Base-by-base conservation (phyloP, 2,113 vertebrate species). In the Irena cyanogastra region DNA sequence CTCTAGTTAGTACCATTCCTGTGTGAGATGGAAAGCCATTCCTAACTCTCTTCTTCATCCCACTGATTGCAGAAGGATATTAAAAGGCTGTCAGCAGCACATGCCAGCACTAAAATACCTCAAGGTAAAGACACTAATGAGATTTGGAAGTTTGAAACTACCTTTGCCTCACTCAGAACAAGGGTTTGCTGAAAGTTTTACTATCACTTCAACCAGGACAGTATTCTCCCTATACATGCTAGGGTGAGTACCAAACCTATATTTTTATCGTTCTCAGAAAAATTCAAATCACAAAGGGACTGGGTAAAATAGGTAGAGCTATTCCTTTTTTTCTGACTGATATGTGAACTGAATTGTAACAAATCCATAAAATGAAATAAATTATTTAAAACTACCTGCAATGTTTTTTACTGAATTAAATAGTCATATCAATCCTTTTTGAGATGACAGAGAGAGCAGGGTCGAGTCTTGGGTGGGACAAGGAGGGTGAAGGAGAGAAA, bases 401-500 rank as follows among this genome's bases (percentile, higher is more conserved):
- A 13, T 15, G 5, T 63, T 89, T 83, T 65, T 24, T 61, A 33
- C 11, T 35, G 39, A 83, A 45, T 89, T 52, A 45, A 68, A 74
- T 41, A 54, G 16, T 69, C 28, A 9, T 13, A 47, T 30, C 53
- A n/a, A 35, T 81, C 26, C 15, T 70, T 83, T 83, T 39, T 45
- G 59, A 87, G 26, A 61, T 14, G n/a, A 64, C 24, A 80, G n/a
- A 81, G 24, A 44, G 10, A 33, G 22, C n/a, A 76, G 9, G 9
- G 4, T 72, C 6, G 4, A 60, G n/a, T 7, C 7, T 37, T 57
- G 47, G 16, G 33, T 0, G 0, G 28, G 3, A 6, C 1, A 8
- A 64, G 30, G 13, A 47, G 5, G 24, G 5, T 18, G 13, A 8
- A 61, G n/a, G 12, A 88, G 22, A 52, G 9, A 49, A 91, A 76